Evolutionary conservation across 2,113 vertebrate species (phyloP).

Genomic region (Morphnarchus princeps): DNA sequence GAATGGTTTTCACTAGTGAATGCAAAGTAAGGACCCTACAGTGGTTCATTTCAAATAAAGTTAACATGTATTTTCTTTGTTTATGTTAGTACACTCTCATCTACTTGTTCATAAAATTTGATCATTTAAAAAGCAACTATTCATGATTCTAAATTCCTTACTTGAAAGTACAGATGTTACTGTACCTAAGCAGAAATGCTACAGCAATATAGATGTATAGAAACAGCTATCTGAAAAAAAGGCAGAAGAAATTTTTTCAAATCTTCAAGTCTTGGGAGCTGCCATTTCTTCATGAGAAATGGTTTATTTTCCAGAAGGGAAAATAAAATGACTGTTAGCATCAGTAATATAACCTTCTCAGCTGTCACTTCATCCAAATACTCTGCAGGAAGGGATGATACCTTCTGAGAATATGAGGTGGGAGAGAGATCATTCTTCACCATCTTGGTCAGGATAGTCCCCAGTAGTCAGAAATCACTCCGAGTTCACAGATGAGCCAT

Average conservation of each 20-base stretch:
- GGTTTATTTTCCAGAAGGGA: background rate
- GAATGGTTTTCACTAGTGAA: no score
- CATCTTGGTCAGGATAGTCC: background rate
- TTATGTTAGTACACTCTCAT: no score
- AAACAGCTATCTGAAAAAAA: background rate
- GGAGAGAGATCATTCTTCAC: background rate
- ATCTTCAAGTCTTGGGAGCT: background rate
- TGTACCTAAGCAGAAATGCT: no score
- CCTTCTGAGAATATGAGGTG: background rate
- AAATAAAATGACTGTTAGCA: background rate
- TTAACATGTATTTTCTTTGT: no score
- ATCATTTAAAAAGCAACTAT: no score
- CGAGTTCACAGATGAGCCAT: background rate
- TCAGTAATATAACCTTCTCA: background rate
- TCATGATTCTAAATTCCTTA: no score
- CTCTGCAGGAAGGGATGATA: background rate
- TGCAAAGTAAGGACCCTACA: no score
- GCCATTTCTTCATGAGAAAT: background rate
- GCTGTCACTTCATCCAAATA: background rate
- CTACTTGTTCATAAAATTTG: no score
- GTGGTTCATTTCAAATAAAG: no score
- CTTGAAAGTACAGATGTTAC: no score
- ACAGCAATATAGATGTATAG: no score
- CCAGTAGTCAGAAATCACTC: background rate
- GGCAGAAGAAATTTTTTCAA: background rate